Evolutionary conservation across 2,797 vertebrate species (phyloP).

Genomic region (Lepus townsendii): DNA sequence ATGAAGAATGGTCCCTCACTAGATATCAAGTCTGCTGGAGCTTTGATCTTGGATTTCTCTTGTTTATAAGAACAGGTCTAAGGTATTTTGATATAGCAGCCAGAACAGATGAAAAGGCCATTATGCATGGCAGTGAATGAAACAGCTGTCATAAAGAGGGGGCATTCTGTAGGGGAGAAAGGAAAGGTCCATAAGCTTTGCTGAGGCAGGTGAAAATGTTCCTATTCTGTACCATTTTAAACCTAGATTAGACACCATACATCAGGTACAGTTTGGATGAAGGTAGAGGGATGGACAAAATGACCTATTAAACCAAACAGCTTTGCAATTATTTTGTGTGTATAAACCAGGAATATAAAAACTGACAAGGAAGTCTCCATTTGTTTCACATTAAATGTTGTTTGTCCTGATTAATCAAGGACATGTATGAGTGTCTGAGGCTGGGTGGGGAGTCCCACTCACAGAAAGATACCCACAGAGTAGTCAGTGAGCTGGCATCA

Average conservation of each 20-base stretch:
- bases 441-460: background rate
- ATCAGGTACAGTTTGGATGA: background rate
- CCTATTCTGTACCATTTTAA: background rate
- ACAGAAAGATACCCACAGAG: background rate
- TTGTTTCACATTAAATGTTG: constrained; percentile 28
- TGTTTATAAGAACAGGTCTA: background rate
- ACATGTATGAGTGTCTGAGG: background rate
- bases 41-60: background rate
- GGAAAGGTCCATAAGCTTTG: background rate
- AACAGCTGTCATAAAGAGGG: background rate
- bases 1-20: background rate
- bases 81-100: background rate
- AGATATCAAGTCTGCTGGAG: background rate
- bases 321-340: constrained; percentile 34
- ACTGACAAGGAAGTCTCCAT: background rate
- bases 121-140: background rate
- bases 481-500: background rate
- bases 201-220: background rate
- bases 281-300: background rate
- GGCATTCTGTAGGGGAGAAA: background rate
- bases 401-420: constrained; percentile 22
- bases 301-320: background rate
- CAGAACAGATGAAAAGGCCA: background rate
- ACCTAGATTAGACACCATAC: background rate
- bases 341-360: background rate